These are phyloP conservation scores for Romanogobio albipinnatus DNA, from an alignment of 2,113 vertebrate species.

Conservation along the genomic window DNA sequence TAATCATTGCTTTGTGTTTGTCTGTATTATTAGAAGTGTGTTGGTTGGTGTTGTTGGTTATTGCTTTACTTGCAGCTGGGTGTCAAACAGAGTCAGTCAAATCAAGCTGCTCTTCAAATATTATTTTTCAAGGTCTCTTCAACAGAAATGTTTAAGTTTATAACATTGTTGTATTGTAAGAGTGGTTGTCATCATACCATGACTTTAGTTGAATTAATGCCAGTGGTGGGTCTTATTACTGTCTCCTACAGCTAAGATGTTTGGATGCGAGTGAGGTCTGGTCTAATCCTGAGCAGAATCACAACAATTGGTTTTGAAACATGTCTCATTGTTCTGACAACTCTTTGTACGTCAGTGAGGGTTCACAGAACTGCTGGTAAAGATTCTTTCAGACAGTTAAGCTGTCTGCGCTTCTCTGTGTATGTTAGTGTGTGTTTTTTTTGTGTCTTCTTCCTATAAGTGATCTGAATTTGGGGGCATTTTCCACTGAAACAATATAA, in stretches of 20 bases:
- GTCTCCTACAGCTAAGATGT: not conserved
- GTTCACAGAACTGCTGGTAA: conserved; percentile 20
- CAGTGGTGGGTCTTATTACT: not conserved
- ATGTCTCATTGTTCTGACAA: conserved; percentile 24
- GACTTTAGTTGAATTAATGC: not conserved
- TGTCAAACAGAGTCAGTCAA: not conserved
- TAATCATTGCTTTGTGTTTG: not conserved
- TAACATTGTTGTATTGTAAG: not conserved
- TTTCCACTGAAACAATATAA: conserved; percentile 40
- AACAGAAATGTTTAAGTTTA: not conserved
- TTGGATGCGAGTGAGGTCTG: not conserved
- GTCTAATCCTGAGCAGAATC: conserved; percentile 14
- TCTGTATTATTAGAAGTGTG: not conserved
- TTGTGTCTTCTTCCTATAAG: conserved; percentile 9
- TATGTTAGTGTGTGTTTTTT: not conserved
- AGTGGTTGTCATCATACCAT: not conserved
- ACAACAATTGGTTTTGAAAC: conserved; percentile 8
- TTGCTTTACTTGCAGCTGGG: not conserved
- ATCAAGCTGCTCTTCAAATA: not conserved
- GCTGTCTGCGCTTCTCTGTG: conserved; percentile 6
- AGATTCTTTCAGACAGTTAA: conserved; percentile 36
- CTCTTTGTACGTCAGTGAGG: not conserved
- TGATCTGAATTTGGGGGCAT: conserved; percentile 30
- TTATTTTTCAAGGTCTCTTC: not conserved
- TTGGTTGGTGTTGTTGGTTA: not conserved